Evolutionary conservation across 2,797 vertebrate genomes (phyloP), one percentile per base, ranked within the genome.

Genomic region (Catharus ustulatus): DNA sequence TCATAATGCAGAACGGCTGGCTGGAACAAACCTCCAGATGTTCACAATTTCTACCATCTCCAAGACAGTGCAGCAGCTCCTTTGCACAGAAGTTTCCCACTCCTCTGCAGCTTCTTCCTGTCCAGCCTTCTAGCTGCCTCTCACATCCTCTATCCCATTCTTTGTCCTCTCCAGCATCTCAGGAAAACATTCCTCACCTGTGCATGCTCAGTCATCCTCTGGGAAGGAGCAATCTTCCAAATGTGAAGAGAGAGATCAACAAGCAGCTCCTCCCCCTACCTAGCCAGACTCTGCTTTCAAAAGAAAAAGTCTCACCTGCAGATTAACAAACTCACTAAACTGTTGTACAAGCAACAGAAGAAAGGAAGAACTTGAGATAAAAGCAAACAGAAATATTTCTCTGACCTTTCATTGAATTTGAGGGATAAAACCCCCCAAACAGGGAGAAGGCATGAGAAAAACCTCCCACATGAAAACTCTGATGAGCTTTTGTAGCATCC

Each of bases 71-170:
- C 27, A 30, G 14, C 19, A 83, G 13, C 5, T 17, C 5, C 12
- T 34, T 42, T 22, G 0, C 19, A 66, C 0, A 5, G 1, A 14
- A 54, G 0, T 17, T 18, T 16, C 16, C 13, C 26, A 1, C 7
- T 63, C 7, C 16, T 61, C n/a, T 63, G 46, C n/a, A 38, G 1
- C 9, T 71, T 52, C 20, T 64, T 3, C 16, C 11, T 38, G 42
- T 27, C 12, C 10, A 93, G 1, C 10, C 12, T 69, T 32, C 30
- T 18, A 13, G 7, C 8, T 23, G 2, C 34, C 34, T 9, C 32
- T 52, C 9, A 3, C 2, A 4, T 40, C 9, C 34, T 77, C 27
- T n/a, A 0, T 10, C 8, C 19, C 13, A 2, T 29, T 27, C 30
- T 51, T 58, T 3, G 0, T 22, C 3, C 27, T 27, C 61, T 6